These are phyloP conservation scores for Pristionchus maxplancki DNA, from an alignment of 2,888 invertebrate species.

Conservation along the genomic window DNA sequence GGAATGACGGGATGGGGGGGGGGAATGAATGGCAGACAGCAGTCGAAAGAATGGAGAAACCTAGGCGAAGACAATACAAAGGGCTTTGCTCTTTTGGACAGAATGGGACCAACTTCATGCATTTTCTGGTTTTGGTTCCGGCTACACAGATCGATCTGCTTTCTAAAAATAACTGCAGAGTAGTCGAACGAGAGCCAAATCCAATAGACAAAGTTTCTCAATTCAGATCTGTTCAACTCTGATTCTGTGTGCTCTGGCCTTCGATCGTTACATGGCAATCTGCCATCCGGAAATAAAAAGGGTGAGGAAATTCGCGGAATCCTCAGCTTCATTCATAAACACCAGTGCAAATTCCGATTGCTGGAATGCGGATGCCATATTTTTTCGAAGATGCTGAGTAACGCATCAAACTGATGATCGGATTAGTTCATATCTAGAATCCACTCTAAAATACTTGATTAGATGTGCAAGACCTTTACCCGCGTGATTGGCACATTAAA, in stretches of 20 bases:
- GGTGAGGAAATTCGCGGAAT: constrained; percentile 50
- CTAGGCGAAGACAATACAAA: background rate
- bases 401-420: background rate
- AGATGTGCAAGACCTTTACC: background rate
- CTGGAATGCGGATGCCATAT: background rate
- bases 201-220: no score
- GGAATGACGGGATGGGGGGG: no score
- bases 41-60: background rate
- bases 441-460: background rate
- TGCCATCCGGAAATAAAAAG: constrained; percentile 68
- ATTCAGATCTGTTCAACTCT: constrained; percentile 70
- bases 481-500: background rate
- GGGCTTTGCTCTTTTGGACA: background rate
- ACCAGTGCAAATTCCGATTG: background rate
- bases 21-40: constrained; percentile 14
- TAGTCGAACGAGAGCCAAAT: no score
- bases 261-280: constrained; percentile 70
- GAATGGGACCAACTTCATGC: background rate
- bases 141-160: background rate
- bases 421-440: background rate
- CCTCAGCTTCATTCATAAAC: background rate
- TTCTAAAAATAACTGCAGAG: no score
- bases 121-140: background rate
- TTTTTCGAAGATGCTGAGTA: background rate
- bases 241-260: constrained; percentile 66